Percentiles rank a stretch among this genome's conserved stretches.
phyloP scores from a whole-genome alignment of 1,140 invertebrate genomes.

The Atta cephalotes region DNA sequence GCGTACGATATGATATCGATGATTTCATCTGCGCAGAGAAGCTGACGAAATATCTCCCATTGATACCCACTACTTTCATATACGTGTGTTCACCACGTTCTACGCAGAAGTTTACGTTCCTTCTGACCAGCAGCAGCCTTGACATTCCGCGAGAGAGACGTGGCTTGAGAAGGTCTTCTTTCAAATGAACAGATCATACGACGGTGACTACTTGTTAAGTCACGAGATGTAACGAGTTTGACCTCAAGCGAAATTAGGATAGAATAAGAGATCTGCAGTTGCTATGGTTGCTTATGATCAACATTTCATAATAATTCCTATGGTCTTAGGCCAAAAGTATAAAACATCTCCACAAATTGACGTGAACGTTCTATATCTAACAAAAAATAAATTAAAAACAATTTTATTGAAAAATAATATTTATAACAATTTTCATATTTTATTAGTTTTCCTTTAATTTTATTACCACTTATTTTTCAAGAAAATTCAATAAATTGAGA shows the following conservation, averaged over 20 bases:
- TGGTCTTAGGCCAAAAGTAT: too few relatives aligned
- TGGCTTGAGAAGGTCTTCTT: constrained; percentile 58
- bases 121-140: constrained; percentile 61
- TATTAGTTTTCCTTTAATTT: too few relatives aligned
- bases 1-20: constrained; percentile 54
- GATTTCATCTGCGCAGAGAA: constrained; percentile 60
- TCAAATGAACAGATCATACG: constrained; percentile 38
- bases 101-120: constrained; percentile 68
- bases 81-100: constrained; percentile 46
- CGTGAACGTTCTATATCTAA: too few relatives aligned
- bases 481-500: too few relatives aligned
- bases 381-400: too few relatives aligned
- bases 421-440: too few relatives aligned
- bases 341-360: too few relatives aligned
- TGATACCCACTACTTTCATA: constrained; percentile 45
- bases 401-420: too few relatives aligned
- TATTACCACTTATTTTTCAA: too few relatives aligned
- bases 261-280: constrained; percentile 7
- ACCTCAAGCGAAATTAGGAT: constrained; percentile 43
- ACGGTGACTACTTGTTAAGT: constrained; percentile 30
- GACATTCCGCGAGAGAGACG: constrained; percentile 70
- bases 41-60: constrained; percentile 47
- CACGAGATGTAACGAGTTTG: constrained; percentile 40
- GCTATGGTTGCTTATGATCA: too few relatives aligned
- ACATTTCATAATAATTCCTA: constrained; percentile 2